Percentiles rank a stretch among this genome's conserved stretches.
phyloP scores from a whole-genome alignment of 2,888 invertebrate species.

The Caenorhabditis sp. region DNA sequence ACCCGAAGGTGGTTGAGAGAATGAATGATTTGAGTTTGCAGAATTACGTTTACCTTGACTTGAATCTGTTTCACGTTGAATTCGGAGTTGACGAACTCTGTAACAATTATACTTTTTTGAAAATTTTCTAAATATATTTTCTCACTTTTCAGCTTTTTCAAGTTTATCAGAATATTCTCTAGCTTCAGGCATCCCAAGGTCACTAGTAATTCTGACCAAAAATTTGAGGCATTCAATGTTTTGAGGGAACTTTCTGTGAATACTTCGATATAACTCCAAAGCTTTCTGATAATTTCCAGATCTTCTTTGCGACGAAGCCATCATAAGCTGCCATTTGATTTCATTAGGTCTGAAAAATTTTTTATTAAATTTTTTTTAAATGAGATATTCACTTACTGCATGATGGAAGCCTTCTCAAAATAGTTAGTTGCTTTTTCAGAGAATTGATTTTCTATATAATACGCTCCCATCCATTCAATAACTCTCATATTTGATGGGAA shows the following conservation, averaged over 20 bases:
- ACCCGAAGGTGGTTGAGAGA: slow-evolving; percentile 28
- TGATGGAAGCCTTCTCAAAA: slow-evolving; percentile 82
- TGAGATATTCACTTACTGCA: slow-evolving; percentile 74
- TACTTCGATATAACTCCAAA: slow-evolving; percentile 82
- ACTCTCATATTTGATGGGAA: slow-evolving; percentile 81
- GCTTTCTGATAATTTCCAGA: slow-evolving; percentile 86
- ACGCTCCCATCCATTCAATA: slow-evolving; percentile 87
- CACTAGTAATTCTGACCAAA: slow-evolving; percentile 86
- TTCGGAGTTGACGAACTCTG: slow-evolving; percentile 45
- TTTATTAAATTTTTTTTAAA: not conserved
- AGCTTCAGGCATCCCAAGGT: slow-evolving; percentile 88
- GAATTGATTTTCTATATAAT: slow-evolving; percentile 87
- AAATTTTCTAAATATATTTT: not conserved
- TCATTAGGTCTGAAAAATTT: slow-evolving; percentile 77
- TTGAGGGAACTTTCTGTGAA: slow-evolving; percentile 89
- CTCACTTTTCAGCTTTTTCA: slow-evolving; percentile 46
- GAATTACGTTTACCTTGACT: slow-evolving; percentile 66
- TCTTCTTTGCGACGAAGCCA: slow-evolving; percentile 79
- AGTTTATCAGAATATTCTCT: slow-evolving; percentile 75
- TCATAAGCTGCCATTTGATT: slow-evolving; percentile 85
- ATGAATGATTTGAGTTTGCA: slow-evolving; percentile 56
- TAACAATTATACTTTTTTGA: not conserved
- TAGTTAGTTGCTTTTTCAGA: slow-evolving; percentile 85
- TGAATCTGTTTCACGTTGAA: slow-evolving; percentile 56
- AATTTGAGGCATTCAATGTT: slow-evolving; percentile 90